Evolutionary conservation across 2,797 vertebrate genomes (phyloP).

Genomic region (Loris lydekkerianus): DNA sequence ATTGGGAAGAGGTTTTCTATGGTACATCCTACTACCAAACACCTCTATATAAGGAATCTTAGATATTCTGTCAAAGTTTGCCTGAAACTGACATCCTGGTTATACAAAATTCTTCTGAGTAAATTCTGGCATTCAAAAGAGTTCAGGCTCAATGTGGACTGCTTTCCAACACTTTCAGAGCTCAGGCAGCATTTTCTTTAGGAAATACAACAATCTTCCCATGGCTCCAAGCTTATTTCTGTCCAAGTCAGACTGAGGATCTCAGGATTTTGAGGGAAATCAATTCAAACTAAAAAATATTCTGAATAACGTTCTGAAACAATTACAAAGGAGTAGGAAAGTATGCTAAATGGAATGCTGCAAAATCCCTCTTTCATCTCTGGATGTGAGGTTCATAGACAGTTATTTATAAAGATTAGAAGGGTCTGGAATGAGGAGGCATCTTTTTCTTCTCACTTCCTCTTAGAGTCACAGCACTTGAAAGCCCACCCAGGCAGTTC

Average conservation of each 20-base stretch:
- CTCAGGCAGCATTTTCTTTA: not conserved
- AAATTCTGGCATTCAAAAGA: not conserved
- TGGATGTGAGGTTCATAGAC: not conserved
- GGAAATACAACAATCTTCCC: not conserved
- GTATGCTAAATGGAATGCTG: not conserved
- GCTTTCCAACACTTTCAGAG: not conserved
- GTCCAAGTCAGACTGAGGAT: not conserved
- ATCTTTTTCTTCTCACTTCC: not conserved
- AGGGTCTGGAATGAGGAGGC: not conserved
- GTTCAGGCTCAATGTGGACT: fast-evolving
- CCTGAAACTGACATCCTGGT: not conserved
- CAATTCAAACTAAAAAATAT: not conserved
- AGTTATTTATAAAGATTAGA: not conserved
- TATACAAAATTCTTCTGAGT: not conserved
- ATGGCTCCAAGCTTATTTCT: not conserved
- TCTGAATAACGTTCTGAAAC: not conserved
- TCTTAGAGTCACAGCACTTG: not conserved
- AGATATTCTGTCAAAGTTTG: not conserved
- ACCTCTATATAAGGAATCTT: not conserved
- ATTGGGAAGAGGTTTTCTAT: not conserved
- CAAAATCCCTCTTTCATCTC: not conserved
- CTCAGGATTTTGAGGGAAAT: not conserved
- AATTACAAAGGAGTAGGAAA: not conserved
- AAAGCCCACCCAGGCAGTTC: not conserved
- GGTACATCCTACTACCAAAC: not conserved